Conservation (phyloP, 2,888 invertebrate species). For the Heliconius sara region DNA sequence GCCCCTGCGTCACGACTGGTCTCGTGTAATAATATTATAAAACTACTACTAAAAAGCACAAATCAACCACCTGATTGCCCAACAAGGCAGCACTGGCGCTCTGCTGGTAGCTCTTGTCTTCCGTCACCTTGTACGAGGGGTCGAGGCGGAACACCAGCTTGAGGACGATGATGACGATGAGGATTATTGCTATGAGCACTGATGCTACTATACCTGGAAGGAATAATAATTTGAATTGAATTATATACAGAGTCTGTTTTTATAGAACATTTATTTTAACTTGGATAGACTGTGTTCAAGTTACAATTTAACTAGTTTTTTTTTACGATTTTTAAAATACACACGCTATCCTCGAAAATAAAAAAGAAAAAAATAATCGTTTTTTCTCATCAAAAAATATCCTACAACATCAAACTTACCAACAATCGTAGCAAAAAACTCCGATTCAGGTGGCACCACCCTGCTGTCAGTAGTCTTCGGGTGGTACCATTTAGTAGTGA, state of each 20-base stretch:
- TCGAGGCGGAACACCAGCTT: constrained; percentile 93
- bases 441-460: constrained; percentile 77
- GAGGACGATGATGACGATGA: constrained; percentile 94
- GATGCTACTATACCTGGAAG: constrained; percentile 91
- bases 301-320: too few relatives aligned
- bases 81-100: constrained; percentile 91
- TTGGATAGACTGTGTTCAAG: too few relatives aligned
- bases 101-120: constrained; percentile 90
- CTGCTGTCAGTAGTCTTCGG: constrained; percentile 78
- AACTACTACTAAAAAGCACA: neutral
- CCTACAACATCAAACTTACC: constrained; percentile 61
- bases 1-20: too few relatives aligned
- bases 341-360: too few relatives aligned
- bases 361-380: too few relatives aligned
- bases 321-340: too few relatives aligned
- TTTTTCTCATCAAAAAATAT: too few relatives aligned
- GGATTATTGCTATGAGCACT: constrained; percentile 94
- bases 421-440: constrained; percentile 79
- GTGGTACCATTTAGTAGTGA: constrained; percentile 78
- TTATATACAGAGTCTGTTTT: neutral
- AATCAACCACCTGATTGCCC: constrained; percentile 81
- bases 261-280: too few relatives aligned
- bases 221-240: neutral
- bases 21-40: too few relatives aligned
- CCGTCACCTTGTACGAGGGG: constrained; percentile 96